Evolutionary conservation across 35 echinoderm and acorn worm genomes (phyloP).

Genomic region (Holothuria glaberrima): DNA sequence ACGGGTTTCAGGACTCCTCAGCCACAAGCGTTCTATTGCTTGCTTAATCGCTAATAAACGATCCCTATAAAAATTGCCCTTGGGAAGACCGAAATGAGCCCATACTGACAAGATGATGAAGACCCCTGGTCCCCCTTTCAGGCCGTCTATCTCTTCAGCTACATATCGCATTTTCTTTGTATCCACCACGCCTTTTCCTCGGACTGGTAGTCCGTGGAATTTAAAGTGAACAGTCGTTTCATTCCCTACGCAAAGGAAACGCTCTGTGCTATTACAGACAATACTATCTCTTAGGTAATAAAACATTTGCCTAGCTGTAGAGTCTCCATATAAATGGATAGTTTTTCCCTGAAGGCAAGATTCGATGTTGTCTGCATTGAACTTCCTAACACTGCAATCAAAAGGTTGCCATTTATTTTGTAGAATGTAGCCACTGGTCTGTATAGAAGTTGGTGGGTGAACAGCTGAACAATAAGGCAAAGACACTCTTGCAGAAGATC

Average conservation of each 20-base stretch:
- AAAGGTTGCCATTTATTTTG: neutral
- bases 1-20: constrained; percentile 3
- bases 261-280: neutral
- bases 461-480: neutral
- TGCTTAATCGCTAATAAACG: neutral
- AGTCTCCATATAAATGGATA: constrained; percentile 36
- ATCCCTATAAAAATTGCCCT: constrained; percentile 43
- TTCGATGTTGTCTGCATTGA: neutral
- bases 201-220: constrained; percentile 38
- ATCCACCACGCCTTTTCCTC: neutral
- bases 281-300: neutral
- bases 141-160: constrained; percentile 33
- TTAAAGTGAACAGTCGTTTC: constrained; percentile 2
- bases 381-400: constrained; percentile 14
- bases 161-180: neutral
- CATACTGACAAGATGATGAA: constrained; percentile 22
- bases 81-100: constrained; percentile 36
- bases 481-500: neutral
- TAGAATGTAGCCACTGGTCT: constrained; percentile 1
- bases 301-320: constrained; percentile 32
- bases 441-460: neutral
- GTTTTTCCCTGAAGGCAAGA: constrained; percentile 8
- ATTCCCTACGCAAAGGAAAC: neutral
- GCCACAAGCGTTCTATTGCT: neutral
- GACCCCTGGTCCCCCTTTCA: constrained; percentile 3